These are phyloP conservation scores for Tanypteryx hageni DNA, from an alignment of 2,888 invertebrate species.

Conservation along the genomic window DNA sequence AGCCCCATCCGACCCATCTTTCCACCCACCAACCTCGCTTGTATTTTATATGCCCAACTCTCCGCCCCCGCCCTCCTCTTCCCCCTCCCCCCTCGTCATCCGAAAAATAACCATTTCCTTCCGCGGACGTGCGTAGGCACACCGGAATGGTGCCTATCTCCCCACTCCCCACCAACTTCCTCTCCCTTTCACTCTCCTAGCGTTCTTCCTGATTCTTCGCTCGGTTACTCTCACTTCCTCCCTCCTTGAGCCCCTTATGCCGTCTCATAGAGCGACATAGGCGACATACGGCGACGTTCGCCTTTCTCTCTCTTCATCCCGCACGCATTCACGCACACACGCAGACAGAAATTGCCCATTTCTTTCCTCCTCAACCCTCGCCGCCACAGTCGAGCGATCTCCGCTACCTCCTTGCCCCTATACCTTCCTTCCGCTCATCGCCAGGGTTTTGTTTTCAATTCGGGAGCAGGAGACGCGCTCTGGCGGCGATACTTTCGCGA, in stretches of 20 bases:
- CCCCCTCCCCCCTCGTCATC: neutral
- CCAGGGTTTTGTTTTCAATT: neutral
- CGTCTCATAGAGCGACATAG: neutral
- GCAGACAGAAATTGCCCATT: neutral
- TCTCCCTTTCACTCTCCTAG: neutral
- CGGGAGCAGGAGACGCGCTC: neutral
- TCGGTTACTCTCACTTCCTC: constrained; percentile 50
- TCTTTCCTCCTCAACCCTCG: neutral
- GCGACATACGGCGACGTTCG: constrained; percentile 28
- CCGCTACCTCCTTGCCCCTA: neutral
- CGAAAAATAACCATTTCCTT: constrained; percentile 26
- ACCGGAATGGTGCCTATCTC: neutral
- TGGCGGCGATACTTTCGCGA: neutral
- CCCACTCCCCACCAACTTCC: constrained; percentile 27
- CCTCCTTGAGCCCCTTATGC: constrained; percentile 2
- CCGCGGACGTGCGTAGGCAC: constrained; percentile 27
- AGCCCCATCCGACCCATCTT: neutral
- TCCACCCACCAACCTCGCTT: neutral
- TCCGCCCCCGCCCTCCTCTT: too few relatives aligned
- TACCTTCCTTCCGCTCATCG: neutral
- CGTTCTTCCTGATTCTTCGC: constrained; percentile 46
- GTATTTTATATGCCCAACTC: neutral
- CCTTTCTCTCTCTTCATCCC: neutral
- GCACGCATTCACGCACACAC: neutral
- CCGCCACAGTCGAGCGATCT: neutral